phyloP scores from a whole-genome alignment of 2,888 invertebrate genomes.

The Apotomis turbidana region DNA sequence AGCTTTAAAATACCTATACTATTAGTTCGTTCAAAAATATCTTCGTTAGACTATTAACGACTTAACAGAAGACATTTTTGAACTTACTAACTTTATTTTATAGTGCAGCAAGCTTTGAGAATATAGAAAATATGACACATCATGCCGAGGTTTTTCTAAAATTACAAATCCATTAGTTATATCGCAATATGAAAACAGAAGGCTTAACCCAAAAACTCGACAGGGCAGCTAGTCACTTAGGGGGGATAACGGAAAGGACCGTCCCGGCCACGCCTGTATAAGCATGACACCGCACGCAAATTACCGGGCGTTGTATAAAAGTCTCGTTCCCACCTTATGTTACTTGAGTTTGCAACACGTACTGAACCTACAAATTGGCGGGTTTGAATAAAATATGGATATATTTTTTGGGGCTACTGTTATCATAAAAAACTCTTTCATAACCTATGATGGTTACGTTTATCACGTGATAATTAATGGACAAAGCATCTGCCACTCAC shows the following conservation, averaged over 20 bases:
- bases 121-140: background rate
- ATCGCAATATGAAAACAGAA: slow-evolving; percentile 35
- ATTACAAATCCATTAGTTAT: slow-evolving; percentile 36
- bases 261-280: slow-evolving; percentile 29
- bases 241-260: slow-evolving; percentile 28
- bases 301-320: slow-evolving; percentile 28
- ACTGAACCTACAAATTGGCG: background rate
- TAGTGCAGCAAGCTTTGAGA: too few relatives aligned
- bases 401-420: too few relatives aligned
- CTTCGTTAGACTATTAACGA: too few relatives aligned
- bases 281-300: slow-evolving; percentile 36
- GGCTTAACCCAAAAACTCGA: slow-evolving; percentile 34
- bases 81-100: too few relatives aligned
- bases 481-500: too few relatives aligned
- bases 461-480: too few relatives aligned
- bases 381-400: slow-evolving; percentile 11
- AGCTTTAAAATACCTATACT: too few relatives aligned
- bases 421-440: too few relatives aligned
- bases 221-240: slow-evolving; percentile 35
- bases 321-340: slow-evolving; percentile 32
- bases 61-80: too few relatives aligned
- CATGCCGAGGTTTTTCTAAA: slow-evolving; percentile 16
- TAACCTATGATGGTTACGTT: too few relatives aligned
- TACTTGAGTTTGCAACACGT: slow-evolving; percentile 13
- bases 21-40: too few relatives aligned